phyloP scores from a whole-genome alignment of 2,888 invertebrate species.

The Pogonocherus hispidulus region DNA sequence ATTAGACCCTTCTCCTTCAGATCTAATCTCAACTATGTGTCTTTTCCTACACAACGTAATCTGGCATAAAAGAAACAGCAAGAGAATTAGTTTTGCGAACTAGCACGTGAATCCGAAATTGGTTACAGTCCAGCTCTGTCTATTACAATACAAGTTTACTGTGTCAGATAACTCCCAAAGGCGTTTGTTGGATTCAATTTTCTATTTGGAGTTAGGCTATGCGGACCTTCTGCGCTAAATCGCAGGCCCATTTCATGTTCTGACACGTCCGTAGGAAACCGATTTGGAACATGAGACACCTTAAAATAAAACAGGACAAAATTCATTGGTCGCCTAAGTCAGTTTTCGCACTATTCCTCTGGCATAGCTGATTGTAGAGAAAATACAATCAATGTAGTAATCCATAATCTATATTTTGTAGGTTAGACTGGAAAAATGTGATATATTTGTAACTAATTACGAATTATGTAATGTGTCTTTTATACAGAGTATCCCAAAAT shows the following conservation, averaged over 20 bases:
- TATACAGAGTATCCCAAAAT: too few species aligned
- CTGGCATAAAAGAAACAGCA: neutral
- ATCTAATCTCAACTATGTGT: constrained; percentile 1
- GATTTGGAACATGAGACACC: too few species aligned
- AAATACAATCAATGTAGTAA: too few species aligned
- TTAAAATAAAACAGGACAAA: too few species aligned
- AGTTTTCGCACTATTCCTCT: too few species aligned
- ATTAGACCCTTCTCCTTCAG: neutral
- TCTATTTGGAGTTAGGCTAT: constrained; percentile 13
- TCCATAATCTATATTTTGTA: too few species aligned
- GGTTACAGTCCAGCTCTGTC: constrained; percentile 16
- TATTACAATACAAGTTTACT: constrained; percentile 33
- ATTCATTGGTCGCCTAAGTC: too few species aligned
- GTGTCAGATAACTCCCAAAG: constrained; percentile 32
- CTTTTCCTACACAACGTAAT: neutral
- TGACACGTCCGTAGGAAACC: too few species aligned
- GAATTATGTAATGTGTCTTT: too few species aligned
- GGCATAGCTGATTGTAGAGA: too few species aligned
- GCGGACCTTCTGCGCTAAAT: neutral
- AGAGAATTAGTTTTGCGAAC: neutral
- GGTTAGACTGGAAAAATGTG: too few species aligned
- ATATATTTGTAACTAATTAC: too few species aligned
- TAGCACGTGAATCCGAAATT: neutral
- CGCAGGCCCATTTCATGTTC: constrained; percentile 1
- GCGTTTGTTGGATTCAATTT: constrained; percentile 35